A percentile compares a stretch with the other conserved stretches of the same genome.
Conservation (phyloP, 2,797 vertebrate species). For the Remorina albescens region DNA sequence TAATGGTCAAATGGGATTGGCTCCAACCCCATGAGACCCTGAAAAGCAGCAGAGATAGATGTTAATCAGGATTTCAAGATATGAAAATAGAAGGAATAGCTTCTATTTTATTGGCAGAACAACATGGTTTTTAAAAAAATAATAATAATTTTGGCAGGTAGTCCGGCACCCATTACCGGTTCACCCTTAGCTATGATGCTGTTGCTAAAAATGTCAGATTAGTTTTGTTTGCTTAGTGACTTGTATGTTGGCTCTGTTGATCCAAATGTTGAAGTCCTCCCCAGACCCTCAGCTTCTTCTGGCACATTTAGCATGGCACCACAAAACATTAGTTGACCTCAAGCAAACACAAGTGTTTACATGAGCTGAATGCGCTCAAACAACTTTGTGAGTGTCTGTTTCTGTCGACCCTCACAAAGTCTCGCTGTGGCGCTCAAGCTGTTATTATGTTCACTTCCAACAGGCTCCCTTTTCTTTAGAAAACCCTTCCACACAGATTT, state of each 20-base stretch:
- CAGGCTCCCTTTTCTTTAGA: conserved; percentile 28
- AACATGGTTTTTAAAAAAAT: neutral
- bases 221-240: conserved; percentile 49
- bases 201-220: conserved; percentile 28
- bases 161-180: neutral
- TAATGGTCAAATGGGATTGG: too few species aligned
- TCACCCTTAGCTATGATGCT: neutral
- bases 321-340: conserved; percentile 38
- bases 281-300: conserved; percentile 19
- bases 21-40: too few species aligned
- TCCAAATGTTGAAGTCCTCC: conserved; percentile 40
- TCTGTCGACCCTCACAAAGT: conserved; percentile 42
- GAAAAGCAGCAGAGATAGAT: too few species aligned
- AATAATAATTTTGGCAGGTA: neutral
- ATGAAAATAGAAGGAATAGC: neutral
- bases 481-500: conserved; percentile 16
- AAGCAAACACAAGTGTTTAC: conserved; percentile 65
- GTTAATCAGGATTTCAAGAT: neutral
- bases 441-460: conserved; percentile 29
- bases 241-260: conserved; percentile 37
- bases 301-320: conserved; percentile 34
- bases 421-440: conserved; percentile 28
- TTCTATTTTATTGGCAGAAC: neutral
- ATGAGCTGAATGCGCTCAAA: conserved; percentile 37
- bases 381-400: conserved; percentile 27